These are phyloP conservation scores for Pogona vitticeps DNA, from an alignment of 2,113 vertebrate species.

Conservation along the genomic window DNA sequence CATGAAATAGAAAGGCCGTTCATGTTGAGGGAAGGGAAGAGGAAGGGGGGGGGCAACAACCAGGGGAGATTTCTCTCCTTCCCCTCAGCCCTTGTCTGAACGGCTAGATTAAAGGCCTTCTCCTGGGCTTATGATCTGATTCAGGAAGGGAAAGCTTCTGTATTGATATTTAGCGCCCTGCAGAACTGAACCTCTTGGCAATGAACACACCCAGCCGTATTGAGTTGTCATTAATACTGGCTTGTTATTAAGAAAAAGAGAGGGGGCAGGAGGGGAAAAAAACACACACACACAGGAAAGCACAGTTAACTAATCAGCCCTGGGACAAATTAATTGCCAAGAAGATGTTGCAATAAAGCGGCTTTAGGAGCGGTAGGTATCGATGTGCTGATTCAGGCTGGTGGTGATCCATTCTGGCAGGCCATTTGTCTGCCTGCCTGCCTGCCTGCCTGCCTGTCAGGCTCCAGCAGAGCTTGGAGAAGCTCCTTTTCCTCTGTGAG, in stretches of 20 bases:
- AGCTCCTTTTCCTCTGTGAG: no score
- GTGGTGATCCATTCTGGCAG: neutral
- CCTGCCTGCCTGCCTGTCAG: no score
- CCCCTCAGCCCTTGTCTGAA: neutral
- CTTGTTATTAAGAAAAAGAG: neutral
- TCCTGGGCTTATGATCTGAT: no score
- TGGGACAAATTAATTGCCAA: neutral
- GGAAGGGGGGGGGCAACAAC: neutral
- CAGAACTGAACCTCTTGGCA: neutral
- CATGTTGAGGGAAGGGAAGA: neutral
- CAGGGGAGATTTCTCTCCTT: neutral
- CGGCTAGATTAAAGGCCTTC: neutral
- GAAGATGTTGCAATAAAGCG: neutral
- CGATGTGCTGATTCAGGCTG: slow-evolving; percentile 8
- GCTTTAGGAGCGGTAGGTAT: neutral
- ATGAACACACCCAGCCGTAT: rapidly evolving
- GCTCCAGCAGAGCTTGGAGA: no score
- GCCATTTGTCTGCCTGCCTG: no score
- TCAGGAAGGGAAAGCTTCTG: no score
- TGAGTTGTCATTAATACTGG: neutral
- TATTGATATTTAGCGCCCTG: neutral
- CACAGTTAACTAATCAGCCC: no score
- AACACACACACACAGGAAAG: neutral
- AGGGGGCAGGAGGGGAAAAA: neutral
- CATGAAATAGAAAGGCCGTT: neutral